A percentile compares a stretch with the other conserved stretches of the same genome.
Conservation (phyloP, 2,888 invertebrate genomes). For the Orthosia gothica region DNA sequence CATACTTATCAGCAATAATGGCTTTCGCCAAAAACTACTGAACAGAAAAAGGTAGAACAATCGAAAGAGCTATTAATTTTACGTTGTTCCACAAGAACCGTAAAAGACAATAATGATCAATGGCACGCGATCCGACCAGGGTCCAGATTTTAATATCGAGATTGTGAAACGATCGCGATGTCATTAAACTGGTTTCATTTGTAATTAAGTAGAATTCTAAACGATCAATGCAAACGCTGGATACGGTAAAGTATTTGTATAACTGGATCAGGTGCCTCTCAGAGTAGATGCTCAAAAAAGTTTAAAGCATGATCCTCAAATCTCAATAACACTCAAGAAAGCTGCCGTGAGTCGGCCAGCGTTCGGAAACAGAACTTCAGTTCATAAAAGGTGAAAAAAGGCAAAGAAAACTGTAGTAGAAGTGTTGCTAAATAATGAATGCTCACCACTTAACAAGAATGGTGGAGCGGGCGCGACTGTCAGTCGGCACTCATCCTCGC, state of each 20-base stretch:
- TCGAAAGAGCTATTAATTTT: slow-evolving; percentile 80
- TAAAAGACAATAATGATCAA: slow-evolving; percentile 84
- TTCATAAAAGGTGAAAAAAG: slow-evolving; percentile 48
- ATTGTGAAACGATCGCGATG: slow-evolving; percentile 74
- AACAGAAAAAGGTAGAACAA: slow-evolving; percentile 69
- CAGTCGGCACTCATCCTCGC: slow-evolving; percentile 78
- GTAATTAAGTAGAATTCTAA: slow-evolving; percentile 67
- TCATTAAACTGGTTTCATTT: slow-evolving; percentile 76
- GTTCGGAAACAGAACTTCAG: slow-evolving; percentile 59
- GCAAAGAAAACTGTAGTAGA: slow-evolving; percentile 50
- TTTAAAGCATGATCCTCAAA: slow-evolving; percentile 43
- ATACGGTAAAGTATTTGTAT: slow-evolving; percentile 4
- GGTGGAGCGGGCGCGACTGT: slow-evolving; percentile 72
- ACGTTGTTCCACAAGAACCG: slow-evolving; percentile 79
- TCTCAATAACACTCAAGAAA: slow-evolving; percentile 51
- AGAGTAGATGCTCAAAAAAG: slow-evolving; percentile 18
- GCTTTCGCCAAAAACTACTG: slow-evolving; percentile 69
- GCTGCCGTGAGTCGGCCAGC: slow-evolving; percentile 37
- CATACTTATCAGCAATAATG: slow-evolving; percentile 44
- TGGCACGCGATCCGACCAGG: slow-evolving; percentile 72
- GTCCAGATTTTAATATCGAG: slow-evolving; percentile 79
- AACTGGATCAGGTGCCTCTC: slow-evolving; percentile 15
- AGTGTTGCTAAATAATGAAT: slow-evolving; percentile 76
- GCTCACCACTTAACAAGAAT: slow-evolving; percentile 72
- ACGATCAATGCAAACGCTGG: slow-evolving; percentile 27